Base-by-base conservation (phyloP, 1,140 invertebrate species). In the Trialeurodes vaporariorum region DNA sequence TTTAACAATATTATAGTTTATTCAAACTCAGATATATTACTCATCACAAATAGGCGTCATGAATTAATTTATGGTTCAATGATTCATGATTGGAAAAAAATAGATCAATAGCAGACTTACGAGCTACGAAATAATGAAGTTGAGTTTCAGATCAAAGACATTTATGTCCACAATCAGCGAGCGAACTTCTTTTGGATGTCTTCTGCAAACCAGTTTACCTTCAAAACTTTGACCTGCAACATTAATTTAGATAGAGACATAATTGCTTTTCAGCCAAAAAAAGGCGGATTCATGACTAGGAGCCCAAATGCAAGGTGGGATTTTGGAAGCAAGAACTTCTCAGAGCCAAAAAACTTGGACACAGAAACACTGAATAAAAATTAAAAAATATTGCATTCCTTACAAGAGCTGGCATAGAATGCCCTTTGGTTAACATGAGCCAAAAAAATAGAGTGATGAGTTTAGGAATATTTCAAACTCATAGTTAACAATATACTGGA, bases 151-250 rank as follows among this genome's bases (percentile, higher is more conserved):
- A 70, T 78, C 76, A 66, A 78, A 77, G 65, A 81, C 76, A 21
- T 78, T 73, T 59, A 85, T 82, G 13, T 78, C 80, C 17, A 85
- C 76, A 27, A 80, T 79, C 5, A 88, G 75, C 17, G 83, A 83
- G 65, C 87, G 77, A 1, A 82, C 75, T 71, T 87, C 84, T 70
- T 81, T 83, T 22, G 78, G 74, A 70, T 85, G 83, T 63, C 86
- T 81, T 26, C 77, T 78, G 69, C 88, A 90, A 27, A 79, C 80
- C 24, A 92, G 80, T 68, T 80, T 85, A 24, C 89, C 88, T 26
- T 77, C 76, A 24, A 92, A 74, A 11, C 82, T 70, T 72, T 85
- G 81, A 71, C 82, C 84, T 86, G 73, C 49, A 76, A 79, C 71
- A 61, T 71, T 69, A 71, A 73, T 68, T 23, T 49, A 68, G 64